A percentile compares a stretch with the other conserved stretches of the same genome.
Evolutionary conservation across 2,888 invertebrate genomes (phyloP).

Genomic region (Dryadula phaetusa): DNA sequence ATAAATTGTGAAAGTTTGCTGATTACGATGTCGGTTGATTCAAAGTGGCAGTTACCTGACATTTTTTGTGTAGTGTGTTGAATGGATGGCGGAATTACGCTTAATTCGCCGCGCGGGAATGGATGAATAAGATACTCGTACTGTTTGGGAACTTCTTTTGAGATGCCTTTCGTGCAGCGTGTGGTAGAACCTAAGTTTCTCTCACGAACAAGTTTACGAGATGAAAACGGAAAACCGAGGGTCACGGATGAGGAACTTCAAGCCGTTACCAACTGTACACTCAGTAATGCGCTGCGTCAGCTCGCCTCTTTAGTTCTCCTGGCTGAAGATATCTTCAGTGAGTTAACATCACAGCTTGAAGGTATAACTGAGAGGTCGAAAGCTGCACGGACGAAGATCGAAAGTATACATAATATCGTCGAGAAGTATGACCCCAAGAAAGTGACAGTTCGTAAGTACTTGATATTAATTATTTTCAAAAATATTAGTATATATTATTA

Average conservation of each 20-base stretch:
- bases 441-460: slow-evolving; percentile 96
- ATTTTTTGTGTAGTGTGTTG: slow-evolving; percentile 83
- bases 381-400: slow-evolving; percentile 87
- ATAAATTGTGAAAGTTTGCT: slow-evolving; percentile 69
- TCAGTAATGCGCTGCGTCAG: slow-evolving; percentile 93
- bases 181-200: slow-evolving; percentile 92
- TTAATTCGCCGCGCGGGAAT: slow-evolving; percentile 76
- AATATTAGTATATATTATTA: too few relatives aligned
- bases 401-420: slow-evolving; percentile 88
- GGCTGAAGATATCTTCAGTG: slow-evolving; percentile 94
- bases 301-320: slow-evolving; percentile 92
- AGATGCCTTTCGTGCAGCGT: slow-evolving; percentile 95
- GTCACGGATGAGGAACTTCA: slow-evolving; percentile 91
- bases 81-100: slow-evolving; percentile 79
- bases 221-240: slow-evolving; percentile 83
- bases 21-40: slow-evolving; percentile 83
- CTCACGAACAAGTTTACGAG: slow-evolving; percentile 87
- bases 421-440: slow-evolving; percentile 92
- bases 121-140: slow-evolving; percentile 74
- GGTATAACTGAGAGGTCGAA: slow-evolving; percentile 90
- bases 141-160: slow-evolving; percentile 64
- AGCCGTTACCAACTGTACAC: slow-evolving; percentile 93
- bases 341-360: slow-evolving; percentile 90
- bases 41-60: slow-evolving; percentile 84
- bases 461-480: slow-evolving; percentile 11